Conservation (phyloP, 1,140 invertebrate genomes). For the Tyrophagus putrescentiae region DNA sequence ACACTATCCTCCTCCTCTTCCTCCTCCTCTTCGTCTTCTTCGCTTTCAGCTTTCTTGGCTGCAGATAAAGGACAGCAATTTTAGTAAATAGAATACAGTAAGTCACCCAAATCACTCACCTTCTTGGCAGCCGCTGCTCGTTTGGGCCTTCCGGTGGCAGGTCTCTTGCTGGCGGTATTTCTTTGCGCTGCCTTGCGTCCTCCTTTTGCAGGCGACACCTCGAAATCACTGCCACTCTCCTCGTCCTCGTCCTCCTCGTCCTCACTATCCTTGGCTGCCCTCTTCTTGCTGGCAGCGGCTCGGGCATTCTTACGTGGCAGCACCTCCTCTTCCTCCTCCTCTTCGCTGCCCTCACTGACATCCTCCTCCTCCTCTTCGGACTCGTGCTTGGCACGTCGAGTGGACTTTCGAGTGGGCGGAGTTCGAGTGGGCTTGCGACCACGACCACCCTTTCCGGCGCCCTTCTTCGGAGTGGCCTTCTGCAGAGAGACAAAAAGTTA, state of each 20-base stretch:
- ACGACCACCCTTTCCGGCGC: slow-evolving; percentile 15
- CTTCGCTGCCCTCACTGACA: slow-evolving; percentile 20
- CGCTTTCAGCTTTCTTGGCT: slow-evolving; percentile 6
- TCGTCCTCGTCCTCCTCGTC: slow-evolving; percentile 8
- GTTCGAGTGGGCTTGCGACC: background rate
- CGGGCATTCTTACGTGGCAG: slow-evolving; percentile 16
- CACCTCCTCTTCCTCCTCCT: slow-evolving; percentile 17
- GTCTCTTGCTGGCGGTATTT: no score
- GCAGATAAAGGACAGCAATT: background rate
- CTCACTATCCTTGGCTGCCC: slow-evolving; percentile 9
- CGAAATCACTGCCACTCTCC: slow-evolving; percentile 9
- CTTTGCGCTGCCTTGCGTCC: background rate
- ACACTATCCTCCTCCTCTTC: slow-evolving; percentile 7
- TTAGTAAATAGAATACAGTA: background rate
- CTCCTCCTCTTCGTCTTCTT: slow-evolving; percentile 14
- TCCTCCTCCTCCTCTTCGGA: slow-evolving; percentile 22
- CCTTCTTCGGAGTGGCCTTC: background rate
- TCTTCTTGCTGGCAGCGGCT: background rate
- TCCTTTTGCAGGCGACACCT: slow-evolving; percentile 1
- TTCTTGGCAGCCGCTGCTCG: background rate
- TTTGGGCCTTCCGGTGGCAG: background rate
- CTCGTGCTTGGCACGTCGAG: slow-evolving; percentile 15
- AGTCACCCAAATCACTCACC: background rate
- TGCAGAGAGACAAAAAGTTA: background rate
- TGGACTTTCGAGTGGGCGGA: background rate